Percentiles rank a stretch among this genome's conserved stretches.
phyloP scores from a whole-genome alignment of 2,888 invertebrate genomes.

The Agrochola macilenta region DNA sequence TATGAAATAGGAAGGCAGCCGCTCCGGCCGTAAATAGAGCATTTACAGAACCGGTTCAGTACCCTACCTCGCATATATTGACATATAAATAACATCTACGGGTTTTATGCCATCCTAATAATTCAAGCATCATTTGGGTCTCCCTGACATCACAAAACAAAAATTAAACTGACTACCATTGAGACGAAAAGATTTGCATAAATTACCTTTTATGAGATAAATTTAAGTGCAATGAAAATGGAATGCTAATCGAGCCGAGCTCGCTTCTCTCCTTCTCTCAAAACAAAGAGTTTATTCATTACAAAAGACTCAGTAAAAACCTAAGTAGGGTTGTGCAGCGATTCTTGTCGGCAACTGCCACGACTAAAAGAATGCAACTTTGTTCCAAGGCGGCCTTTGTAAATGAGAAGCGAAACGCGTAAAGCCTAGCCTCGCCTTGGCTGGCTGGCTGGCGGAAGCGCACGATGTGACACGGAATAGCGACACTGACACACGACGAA shows the following conservation, averaged over 20 bases:
- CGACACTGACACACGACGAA: slow-evolving; percentile 71
- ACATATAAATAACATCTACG: slow-evolving; percentile 53
- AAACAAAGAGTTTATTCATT: slow-evolving; percentile 74
- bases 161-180: slow-evolving; percentile 25
- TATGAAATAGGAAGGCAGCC: slow-evolving; percentile 66
- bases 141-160: slow-evolving; percentile 27
- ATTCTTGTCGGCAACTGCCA: slow-evolving; percentile 67
- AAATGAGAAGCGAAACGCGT: slow-evolving; percentile 68
- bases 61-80: slow-evolving; percentile 43
- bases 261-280: slow-evolving; percentile 61
- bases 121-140: slow-evolving; percentile 18
- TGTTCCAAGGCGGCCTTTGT: slow-evolving; percentile 71
- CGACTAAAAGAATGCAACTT: slow-evolving; percentile 73
- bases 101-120: slow-evolving; percentile 36
- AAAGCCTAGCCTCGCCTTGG: slow-evolving; percentile 57
- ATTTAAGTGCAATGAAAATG: slow-evolving; percentile 65
- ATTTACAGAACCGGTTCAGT: slow-evolving; percentile 56
- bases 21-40: slow-evolving; percentile 60
- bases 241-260: slow-evolving; percentile 68
- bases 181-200: slow-evolving; percentile 57
- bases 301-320: slow-evolving; percentile 72
- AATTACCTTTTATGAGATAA: slow-evolving; percentile 60
- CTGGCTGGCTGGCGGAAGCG: slow-evolving; percentile 64
- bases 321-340: slow-evolving; percentile 69
- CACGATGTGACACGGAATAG: slow-evolving; percentile 69